phyloP scores from a whole-genome alignment of 2,888 invertebrate species.

The Microdon myrmicae region DNA sequence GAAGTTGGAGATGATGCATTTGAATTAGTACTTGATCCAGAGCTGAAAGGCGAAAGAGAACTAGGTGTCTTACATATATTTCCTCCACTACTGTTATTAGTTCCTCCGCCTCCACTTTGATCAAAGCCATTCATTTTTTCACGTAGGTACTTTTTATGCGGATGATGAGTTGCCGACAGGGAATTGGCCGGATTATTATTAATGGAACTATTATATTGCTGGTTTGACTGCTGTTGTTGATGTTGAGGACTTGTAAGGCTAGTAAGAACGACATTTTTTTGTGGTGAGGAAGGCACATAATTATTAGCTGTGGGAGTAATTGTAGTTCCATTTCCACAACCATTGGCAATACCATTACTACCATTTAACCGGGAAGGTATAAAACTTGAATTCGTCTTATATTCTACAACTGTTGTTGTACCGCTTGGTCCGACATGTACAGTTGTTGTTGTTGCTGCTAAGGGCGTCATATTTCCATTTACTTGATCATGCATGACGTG shows the following conservation, averaged over 20 bases:
- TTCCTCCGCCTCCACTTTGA: slow-evolving; percentile 56
- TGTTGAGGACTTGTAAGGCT: slow-evolving; percentile 48
- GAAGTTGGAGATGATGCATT: slow-evolving; percentile 38
- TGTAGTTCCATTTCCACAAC: slow-evolving; percentile 48
- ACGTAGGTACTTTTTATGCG: slow-evolving; percentile 66
- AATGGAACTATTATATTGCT: slow-evolving; percentile 48
- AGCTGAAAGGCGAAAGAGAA: slow-evolving; percentile 23
- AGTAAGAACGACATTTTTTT: slow-evolving; percentile 41
- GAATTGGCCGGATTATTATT: slow-evolving; percentile 42
- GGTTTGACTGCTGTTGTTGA: slow-evolving; percentile 57
- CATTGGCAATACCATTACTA: slow-evolving; percentile 24
- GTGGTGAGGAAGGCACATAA: slow-evolving; percentile 58
- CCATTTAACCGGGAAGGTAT: slow-evolving; percentile 46
- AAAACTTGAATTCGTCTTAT: slow-evolving; percentile 60
- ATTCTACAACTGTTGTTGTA: slow-evolving; percentile 66
- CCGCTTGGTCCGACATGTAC: slow-evolving; percentile 66
- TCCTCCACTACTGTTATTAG: slow-evolving; percentile 38
- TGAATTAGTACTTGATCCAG: slow-evolving; percentile 25
- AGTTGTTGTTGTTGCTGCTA: slow-evolving; percentile 63
- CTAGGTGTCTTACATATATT: slow-evolving; percentile 17
- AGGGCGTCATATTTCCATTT: slow-evolving; percentile 49
- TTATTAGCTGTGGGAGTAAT: slow-evolving; percentile 51
- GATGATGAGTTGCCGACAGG: slow-evolving; percentile 60
- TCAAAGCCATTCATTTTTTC: slow-evolving; percentile 66
- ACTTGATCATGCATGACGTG: slow-evolving; percentile 33